Evolutionary conservation across 92 coral and sea anemone species (phyloP).

Genomic region (Phenganax stokvisi): DNA sequence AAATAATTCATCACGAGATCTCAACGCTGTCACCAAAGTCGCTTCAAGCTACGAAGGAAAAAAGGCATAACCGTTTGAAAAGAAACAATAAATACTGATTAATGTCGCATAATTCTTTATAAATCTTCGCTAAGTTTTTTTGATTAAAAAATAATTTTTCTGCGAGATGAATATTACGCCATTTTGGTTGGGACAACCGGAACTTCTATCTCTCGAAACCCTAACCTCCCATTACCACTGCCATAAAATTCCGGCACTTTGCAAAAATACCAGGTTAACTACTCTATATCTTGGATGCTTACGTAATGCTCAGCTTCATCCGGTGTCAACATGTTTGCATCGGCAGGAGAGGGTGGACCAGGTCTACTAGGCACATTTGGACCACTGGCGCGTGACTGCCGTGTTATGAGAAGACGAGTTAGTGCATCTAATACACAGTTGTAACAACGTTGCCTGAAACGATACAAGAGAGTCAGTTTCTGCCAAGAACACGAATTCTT

Average conservation of each 20-base stretch:
- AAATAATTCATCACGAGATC: constrained; percentile 85
- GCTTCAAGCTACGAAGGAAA: constrained; percentile 63
- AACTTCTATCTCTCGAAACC: neutral
- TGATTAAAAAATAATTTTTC: no score
- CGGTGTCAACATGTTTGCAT: constrained; percentile 74
- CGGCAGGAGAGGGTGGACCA: constrained; percentile 93
- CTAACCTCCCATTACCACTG: no score
- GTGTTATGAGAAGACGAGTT: constrained; percentile 64
- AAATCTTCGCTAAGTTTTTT: no score
- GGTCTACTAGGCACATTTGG: constrained; percentile 82
- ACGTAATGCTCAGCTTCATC: constrained; percentile 76
- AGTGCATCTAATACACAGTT: constrained; percentile 78
- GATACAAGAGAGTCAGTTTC: neutral
- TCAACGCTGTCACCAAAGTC: constrained; percentile 62
- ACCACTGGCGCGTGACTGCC: constrained; percentile 74
- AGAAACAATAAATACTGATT: no score
- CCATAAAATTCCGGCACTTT: neutral
- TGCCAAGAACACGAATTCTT: neutral
- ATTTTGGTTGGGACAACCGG: no score
- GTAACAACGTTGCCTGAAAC: constrained; percentile 73
- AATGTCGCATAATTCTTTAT: no score
- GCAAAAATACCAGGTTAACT: neutral
- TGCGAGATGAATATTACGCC: no score
- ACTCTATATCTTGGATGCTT: constrained; percentile 13
- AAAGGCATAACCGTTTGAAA: no score